Evolutionary conservation across 2,888 invertebrate genomes (phyloP).

Genomic region (Iselma pallidipennis): DNA sequence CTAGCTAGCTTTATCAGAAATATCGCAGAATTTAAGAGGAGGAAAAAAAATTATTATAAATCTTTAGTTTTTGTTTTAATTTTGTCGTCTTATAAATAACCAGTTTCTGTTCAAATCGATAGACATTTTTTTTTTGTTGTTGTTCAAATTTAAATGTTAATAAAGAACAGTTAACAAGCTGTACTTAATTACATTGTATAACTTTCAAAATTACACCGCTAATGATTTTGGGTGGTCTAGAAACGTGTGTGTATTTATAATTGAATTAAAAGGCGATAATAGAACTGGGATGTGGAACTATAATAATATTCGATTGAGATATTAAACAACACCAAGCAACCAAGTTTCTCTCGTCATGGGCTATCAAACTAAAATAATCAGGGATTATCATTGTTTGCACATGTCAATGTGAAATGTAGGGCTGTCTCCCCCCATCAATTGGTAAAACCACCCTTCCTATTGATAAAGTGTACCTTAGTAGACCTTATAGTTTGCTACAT

Average conservation of each 20-base stretch:
- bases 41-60: background rate
- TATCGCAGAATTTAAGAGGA: background rate
- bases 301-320: conserved; percentile 47
- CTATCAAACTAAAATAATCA: conserved; percentile 55
- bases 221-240: background rate
- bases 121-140: no score
- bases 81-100: no score
- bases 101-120: no score
- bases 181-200: background rate
- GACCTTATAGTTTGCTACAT: conserved; percentile 23
- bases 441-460: background rate
- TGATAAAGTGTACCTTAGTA: conserved; percentile 12
- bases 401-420: conserved; percentile 47
- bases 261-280: conserved; percentile 20
- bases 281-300: background rate
- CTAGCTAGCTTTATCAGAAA: background rate
- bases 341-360: conserved; percentile 40
- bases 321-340: conserved; percentile 30
- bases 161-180: no score
- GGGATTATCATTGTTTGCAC: conserved; percentile 57
- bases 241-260: background rate
- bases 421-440: conserved; percentile 19
- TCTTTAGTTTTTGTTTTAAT: no score
- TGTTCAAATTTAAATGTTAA: no score
- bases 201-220: background rate